Evolutionary conservation across 2,888 invertebrate species (phyloP).

Genomic region (Lepidochrysops patricia): DNA sequence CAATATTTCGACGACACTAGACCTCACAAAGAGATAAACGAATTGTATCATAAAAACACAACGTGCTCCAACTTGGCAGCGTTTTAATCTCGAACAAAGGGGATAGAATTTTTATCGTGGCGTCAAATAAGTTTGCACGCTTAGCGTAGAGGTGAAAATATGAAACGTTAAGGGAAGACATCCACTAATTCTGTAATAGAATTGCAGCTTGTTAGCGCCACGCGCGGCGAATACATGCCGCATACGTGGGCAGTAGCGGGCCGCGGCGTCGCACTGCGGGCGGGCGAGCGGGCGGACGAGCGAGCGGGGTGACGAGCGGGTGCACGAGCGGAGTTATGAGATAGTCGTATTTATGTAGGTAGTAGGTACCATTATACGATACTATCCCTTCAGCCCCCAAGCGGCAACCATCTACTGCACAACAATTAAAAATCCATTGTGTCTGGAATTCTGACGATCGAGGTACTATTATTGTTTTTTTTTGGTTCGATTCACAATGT

Average conservation of each 20-base stretch:
- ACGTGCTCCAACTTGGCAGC: not conserved
- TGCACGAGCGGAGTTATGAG: no score
- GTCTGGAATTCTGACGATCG: no score
- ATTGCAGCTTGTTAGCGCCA: slow-evolving; percentile 63
- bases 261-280: slow-evolving; percentile 28
- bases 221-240: slow-evolving; percentile 53
- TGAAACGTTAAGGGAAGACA: slow-evolving; percentile 44
- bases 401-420: no score
- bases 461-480: no score
- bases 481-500: no score
- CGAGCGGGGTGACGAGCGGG: not conserved
- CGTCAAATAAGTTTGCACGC: slow-evolving; percentile 16
- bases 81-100: slow-evolving; percentile 12
- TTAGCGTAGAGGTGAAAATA: slow-evolving; percentile 29
- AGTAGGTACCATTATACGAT: not conserved
- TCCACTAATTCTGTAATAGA: slow-evolving; percentile 63
- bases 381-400: no score
- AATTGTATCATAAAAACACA: slow-evolving; percentile 3
- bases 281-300: slow-evolving; percentile 29
- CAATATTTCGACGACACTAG: slow-evolving; percentile 4
- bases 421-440: no score
- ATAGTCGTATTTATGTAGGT: no score
- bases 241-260: slow-evolving; percentile 41
- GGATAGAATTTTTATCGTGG: slow-evolving; percentile 16
- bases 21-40: slow-evolving; percentile 8